Base-by-base conservation (phyloP, 2,113 vertebrate genomes). In the Pseudolaguvia tuberculata region DNA sequence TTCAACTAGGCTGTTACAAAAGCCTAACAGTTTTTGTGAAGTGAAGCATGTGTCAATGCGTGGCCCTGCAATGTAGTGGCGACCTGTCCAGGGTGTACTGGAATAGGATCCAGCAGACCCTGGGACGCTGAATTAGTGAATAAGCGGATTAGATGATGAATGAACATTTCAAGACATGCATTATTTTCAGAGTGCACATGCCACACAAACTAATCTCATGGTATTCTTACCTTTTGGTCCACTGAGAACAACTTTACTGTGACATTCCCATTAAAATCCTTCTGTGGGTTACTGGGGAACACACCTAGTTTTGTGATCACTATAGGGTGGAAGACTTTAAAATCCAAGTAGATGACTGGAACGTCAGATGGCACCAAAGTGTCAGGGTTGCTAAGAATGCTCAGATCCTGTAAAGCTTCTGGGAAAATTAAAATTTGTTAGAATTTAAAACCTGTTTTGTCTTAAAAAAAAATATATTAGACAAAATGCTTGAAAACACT, bases 281-380 rank as follows among this genome's bases (percentile, higher is more conserved):
- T 82, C 3, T 53, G 80, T 18, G 80, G 81, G 20, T 88, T 85
- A 35, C 92, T 89, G 27, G 93, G 88, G 85, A 98, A 96, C 52
- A 97, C 94, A 48, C 96, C 97, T 1, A 98, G 91, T 70, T 92
- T 90, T 45, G 95, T 99, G 76, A 99, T 95, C 57, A 99, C 92
- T 57, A 98, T 92, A 0, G 97, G 93, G 83, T 99, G 93, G 76
- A 97, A 93, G 18, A 99, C 94, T 73, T 93, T 94, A 29, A 99
- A 98, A 83, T 95, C 93, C 86, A 98, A 90, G 23, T 94, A 95
- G 77, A 98, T 87, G 11, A 92, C 83, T 2, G 87, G 88, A 81
- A 94, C 93, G 25, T 94, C 93, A 1, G 93, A 90, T 0, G 88
- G 86, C 53, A 80, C 70, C n/a, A 92, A 90, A 50, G 83, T 86